phyloP scores from a whole-genome alignment of 2,888 invertebrate species.

The Patella pellucida region DNA sequence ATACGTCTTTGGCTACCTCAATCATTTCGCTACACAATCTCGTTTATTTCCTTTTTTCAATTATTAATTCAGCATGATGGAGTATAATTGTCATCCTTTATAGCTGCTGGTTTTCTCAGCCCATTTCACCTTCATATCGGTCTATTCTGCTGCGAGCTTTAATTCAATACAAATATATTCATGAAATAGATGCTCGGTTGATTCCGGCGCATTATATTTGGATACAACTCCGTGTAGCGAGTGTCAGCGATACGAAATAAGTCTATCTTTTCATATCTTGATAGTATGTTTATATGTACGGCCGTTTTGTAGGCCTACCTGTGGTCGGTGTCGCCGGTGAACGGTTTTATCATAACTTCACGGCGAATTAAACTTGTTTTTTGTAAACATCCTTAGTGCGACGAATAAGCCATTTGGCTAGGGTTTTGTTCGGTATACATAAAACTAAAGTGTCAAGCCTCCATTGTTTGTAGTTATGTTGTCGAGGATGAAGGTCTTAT shows the following conservation, averaged over 20 bases:
- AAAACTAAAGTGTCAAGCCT: not conserved
- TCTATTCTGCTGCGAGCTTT: not conserved
- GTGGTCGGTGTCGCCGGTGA: too few species aligned
- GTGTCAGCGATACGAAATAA: too few species aligned
- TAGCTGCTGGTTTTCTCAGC: not conserved
- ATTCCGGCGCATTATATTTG: not conserved
- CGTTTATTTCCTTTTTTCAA: not conserved
- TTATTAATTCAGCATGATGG: not conserved
- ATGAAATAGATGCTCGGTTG: slow-evolving; percentile 1
- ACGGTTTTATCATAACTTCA: slow-evolving; percentile 7
- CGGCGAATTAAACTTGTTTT: not conserved
- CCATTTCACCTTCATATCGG: not conserved
- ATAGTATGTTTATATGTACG: too few species aligned
- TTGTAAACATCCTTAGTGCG: not conserved
- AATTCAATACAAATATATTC: slow-evolving; percentile 4
- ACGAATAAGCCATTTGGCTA: not conserved
- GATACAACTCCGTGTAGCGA: too few species aligned
- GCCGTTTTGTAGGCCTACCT: too few species aligned
- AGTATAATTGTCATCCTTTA: not conserved
- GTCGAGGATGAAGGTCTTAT: too few species aligned
- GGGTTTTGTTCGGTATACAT: not conserved
- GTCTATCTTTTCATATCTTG: too few species aligned
- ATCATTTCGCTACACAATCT: not conserved
- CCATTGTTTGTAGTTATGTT: too few species aligned
- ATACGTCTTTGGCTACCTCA: not conserved